Percentiles rank a stretch among this genome's conserved stretches.
These are phyloP conservation scores for Gallinago nigripennis DNA, from an alignment of 2,797 vertebrate species.

Conservation along the genomic window DNA sequence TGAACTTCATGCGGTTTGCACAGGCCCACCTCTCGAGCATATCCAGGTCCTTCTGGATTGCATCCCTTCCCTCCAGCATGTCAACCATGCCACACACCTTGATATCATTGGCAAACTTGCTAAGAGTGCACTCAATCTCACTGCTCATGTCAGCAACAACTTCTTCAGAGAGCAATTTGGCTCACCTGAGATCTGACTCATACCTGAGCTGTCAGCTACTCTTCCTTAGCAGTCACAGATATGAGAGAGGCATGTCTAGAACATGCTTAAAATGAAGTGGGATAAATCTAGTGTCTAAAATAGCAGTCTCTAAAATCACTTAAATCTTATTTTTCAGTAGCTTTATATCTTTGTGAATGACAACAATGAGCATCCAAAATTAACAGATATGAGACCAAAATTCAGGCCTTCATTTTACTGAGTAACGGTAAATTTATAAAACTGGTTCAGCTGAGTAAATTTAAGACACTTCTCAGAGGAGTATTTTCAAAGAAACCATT, in stretches of 20 bases:
- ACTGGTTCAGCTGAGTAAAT: neutral
- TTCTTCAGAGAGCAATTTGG: neutral
- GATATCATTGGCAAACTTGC: too few species aligned
- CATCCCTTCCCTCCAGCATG: too few species aligned
- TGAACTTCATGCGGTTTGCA: too few species aligned
- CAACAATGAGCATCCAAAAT: neutral
- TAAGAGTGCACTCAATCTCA: too few species aligned
- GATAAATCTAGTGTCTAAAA: neutral
- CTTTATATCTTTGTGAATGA: neutral
- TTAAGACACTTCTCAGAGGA: neutral
- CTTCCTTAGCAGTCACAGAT: neutral
- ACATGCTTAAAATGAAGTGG: neutral
- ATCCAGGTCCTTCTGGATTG: too few species aligned
- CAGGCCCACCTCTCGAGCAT: too few species aligned
- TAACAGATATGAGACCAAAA: neutral
- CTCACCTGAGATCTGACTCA: neutral
- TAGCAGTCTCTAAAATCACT: neutral
- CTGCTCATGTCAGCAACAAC: neutral
- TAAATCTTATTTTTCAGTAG: neutral
- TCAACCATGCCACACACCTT: too few species aligned
- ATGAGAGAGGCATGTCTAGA: neutral
- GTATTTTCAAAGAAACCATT: neutral
- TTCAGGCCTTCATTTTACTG: neutral
- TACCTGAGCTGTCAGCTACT: neutral
- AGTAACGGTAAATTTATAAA: neutral